Percentiles rank a stretch among this genome's conserved stretches.
Conservation (phyloP, 53 echinoderm and acorn worm species). For the Luidia sarsii region DNA sequence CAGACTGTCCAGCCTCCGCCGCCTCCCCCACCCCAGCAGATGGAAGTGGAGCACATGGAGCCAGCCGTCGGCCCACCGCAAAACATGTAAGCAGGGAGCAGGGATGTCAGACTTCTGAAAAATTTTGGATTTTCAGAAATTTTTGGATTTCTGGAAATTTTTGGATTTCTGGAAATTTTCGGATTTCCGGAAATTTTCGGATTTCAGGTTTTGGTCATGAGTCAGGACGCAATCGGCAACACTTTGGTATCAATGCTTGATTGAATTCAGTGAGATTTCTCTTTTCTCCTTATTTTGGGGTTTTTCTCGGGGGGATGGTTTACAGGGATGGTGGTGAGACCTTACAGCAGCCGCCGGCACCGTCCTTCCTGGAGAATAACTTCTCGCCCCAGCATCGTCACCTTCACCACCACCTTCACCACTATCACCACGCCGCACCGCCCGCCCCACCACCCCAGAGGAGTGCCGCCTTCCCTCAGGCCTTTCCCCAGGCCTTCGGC, state of each 20-base stretch:
- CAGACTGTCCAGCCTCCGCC: slow-evolving; percentile 34
- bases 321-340: slow-evolving; percentile 53
- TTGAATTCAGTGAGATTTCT: too few relatives aligned
- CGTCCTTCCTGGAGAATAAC: slow-evolving; percentile 39
- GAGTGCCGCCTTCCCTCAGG: neutral
- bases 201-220: too few relatives aligned
- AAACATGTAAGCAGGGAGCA: slow-evolving; percentile 21
- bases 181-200: too few relatives aligned
- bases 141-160: too few relatives aligned
- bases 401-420: slow-evolving; percentile 83
- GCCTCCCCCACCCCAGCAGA: slow-evolving; percentile 41
- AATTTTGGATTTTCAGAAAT: too few relatives aligned
- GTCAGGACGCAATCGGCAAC: too few relatives aligned
- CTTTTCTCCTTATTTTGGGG: too few relatives aligned
- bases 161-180: too few relatives aligned
- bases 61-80: slow-evolving; percentile 38
- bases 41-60: slow-evolving; percentile 50
- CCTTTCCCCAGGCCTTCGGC: slow-evolving; percentile 5
- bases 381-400: slow-evolving; percentile 79
- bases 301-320: too few relatives aligned
- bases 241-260: too few relatives aligned
- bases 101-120: too few relatives aligned
- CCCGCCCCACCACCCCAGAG: slow-evolving; percentile 39
- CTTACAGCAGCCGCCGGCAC: slow-evolving; percentile 29
- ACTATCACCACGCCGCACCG: slow-evolving; percentile 77